Evolutionary conservation across 1,140 invertebrate genomes (phyloP).

Genomic region (Eurytemora carolleeae): DNA sequence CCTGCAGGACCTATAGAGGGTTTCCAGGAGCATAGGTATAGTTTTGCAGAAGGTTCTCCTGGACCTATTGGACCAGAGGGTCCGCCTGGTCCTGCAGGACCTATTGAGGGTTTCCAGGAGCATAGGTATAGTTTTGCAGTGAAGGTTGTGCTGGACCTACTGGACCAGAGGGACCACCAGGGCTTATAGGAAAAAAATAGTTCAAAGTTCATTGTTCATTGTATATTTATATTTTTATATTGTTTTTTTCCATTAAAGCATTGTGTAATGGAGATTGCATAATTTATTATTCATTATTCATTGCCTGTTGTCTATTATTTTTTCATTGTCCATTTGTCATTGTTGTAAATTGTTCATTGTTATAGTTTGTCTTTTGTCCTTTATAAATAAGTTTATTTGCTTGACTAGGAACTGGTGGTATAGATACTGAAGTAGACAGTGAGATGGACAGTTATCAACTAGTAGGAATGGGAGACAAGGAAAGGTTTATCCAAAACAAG

Average conservation of each 20-base stretch:
- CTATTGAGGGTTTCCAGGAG: constrained; percentile 27
- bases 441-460: not conserved
- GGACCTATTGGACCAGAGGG: constrained; percentile 29
- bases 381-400: not conserved
- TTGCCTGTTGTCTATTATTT: not conserved
- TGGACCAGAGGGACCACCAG: no score
- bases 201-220: no score
- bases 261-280: not conserved
- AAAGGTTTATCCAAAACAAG: not conserved
- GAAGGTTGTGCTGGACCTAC: no score
- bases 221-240: no score
- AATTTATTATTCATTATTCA: not conserved
- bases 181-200: no score
- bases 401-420: not conserved
- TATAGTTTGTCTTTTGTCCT: no score
- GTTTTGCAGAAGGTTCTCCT: constrained; percentile 31
- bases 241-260: not conserved
- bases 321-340: not conserved
- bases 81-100: constrained; percentile 25
- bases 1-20: constrained; percentile 25
- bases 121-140: no score
- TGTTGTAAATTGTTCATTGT: not conserved
- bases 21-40: constrained; percentile 30
- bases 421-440: not conserved
- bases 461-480: not conserved